Evolutionary conservation across 1,140 invertebrate species (phyloP).

Genomic region (Leptopilina clavipes): DNA sequence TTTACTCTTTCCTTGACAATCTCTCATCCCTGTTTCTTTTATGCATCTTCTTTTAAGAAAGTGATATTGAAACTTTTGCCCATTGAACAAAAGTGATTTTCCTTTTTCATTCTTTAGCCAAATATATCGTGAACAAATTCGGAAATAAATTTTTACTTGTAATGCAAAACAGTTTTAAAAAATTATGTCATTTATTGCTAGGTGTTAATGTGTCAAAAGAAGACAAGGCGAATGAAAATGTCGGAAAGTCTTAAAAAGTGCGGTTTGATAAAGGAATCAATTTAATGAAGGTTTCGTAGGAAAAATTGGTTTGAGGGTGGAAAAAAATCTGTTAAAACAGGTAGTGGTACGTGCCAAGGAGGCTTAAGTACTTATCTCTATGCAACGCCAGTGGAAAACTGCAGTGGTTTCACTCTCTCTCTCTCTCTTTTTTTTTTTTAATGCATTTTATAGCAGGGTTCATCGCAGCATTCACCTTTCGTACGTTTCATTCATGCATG

Average conservation of each 20-base stretch:
- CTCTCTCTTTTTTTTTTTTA: constrained; percentile 49
- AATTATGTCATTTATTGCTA: too few species aligned
- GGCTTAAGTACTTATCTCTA: constrained; percentile 35
- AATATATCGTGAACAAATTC: background rate
- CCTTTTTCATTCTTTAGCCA: background rate
- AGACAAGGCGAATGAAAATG: background rate
- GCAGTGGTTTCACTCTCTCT: background rate
- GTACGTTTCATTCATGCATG: constrained; percentile 61
- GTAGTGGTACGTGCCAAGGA: constrained; percentile 26
- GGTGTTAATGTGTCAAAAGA: too few species aligned
- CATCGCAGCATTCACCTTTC: constrained; percentile 42
- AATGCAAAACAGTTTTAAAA: too few species aligned
- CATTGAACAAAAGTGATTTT: background rate
- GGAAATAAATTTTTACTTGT: too few species aligned
- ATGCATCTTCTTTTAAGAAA: background rate
- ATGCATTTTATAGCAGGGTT: constrained; percentile 58
- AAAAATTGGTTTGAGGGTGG: constrained; percentile 11
- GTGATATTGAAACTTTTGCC: background rate
- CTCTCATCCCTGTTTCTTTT: background rate
- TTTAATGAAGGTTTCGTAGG: constrained; percentile 5
- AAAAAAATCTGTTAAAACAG: constrained; percentile 35
- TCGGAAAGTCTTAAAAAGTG: background rate
- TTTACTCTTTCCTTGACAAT: constrained; percentile 14
- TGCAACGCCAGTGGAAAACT: constrained; percentile 1
- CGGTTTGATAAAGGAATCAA: constrained; percentile 12